These are phyloP conservation scores for Donacobius atricapilla DNA, from an alignment of 2,113 vertebrate species.

Conservation along the genomic window DNA sequence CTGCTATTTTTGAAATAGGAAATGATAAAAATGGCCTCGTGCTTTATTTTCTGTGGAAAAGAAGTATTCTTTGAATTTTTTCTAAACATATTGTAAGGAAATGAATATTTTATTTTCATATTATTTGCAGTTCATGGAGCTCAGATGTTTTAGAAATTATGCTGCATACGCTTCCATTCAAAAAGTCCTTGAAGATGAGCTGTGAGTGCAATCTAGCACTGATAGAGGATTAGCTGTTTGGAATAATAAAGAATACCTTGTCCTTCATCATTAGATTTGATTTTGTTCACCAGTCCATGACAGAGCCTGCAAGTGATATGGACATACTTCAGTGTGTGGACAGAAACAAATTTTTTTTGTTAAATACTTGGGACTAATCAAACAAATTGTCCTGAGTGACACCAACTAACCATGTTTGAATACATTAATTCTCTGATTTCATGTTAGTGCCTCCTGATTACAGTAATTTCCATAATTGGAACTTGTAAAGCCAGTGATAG, in stretches of 20 bases:
- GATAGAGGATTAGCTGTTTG: not conserved
- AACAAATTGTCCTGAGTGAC: not conserved
- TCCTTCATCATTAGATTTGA: not conserved
- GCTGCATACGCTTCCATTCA: not conserved
- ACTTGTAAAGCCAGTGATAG: not conserved
- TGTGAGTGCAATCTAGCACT: not conserved
- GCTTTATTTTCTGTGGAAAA: conserved; percentile 39
- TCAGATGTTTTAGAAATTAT: not conserved
- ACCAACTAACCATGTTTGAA: not conserved
- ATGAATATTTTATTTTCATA: not conserved
- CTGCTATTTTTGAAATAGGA: conserved; percentile 15
- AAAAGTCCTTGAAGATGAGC: not conserved
- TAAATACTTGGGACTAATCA: not conserved
- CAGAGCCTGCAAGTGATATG: not conserved
- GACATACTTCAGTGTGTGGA: not conserved
- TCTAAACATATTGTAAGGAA: not conserved
- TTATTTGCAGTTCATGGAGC: not conserved
- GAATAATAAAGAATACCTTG: not conserved
- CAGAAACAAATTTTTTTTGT: conserved; percentile 18
- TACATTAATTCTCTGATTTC: not conserved
- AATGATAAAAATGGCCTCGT: conserved; percentile 26
- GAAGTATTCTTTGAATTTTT: not conserved
- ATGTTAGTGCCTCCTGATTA: not conserved
- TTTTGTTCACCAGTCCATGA: not conserved
- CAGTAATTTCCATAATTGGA: not conserved